Percentiles rank a stretch among this genome's conserved stretches.
Evolutionary conservation across 2,888 invertebrate genomes (phyloP).

Genomic region (Lagria hirta): DNA sequence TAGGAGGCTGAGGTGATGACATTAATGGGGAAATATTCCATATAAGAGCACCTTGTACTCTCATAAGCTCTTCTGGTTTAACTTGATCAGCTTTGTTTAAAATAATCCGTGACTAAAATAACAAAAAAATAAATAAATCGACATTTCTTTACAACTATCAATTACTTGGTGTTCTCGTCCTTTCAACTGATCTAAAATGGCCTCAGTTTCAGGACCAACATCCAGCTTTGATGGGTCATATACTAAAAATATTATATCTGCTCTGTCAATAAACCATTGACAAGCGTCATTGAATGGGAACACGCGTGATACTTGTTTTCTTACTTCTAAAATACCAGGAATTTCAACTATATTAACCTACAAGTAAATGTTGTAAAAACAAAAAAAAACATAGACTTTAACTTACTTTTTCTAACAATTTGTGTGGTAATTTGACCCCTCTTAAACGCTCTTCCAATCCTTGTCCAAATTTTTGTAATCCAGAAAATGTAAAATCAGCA

Average conservation of each 20-base stretch:
- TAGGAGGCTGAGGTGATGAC: conserved; percentile 91
- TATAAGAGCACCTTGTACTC: conserved; percentile 90
- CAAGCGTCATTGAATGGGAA: conserved; percentile 96
- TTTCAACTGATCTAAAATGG: conserved; percentile 91
- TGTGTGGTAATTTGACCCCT: conserved; percentile 78
- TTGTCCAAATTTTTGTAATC: conserved; percentile 93
- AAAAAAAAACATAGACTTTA: background rate
- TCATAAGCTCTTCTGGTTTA: conserved; percentile 87
- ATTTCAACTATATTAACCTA: conserved; percentile 95
- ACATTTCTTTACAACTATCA: too few species aligned
- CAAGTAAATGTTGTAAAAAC: conserved; percentile 22
- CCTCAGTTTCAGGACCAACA: conserved; percentile 92
- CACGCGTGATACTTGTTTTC: conserved; percentile 88
- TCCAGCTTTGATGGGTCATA: conserved; percentile 95
- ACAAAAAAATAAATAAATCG: conserved; percentile 5
- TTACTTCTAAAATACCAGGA: conserved; percentile 91
- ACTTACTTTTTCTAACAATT: conserved; percentile 81
- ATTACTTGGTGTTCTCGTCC: conserved; percentile 85
- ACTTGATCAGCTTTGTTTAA: conserved; percentile 94
- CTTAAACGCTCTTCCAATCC: conserved; percentile 85
- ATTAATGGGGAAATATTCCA: conserved; percentile 97
- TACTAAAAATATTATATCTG: conserved; percentile 92
- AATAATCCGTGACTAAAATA: conserved; percentile 78
- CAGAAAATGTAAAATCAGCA: conserved; percentile 93
- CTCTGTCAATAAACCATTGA: conserved; percentile 96